phyloP scores from a whole-genome alignment of 2,888 invertebrate species.

The Oscheius sp. region DNA sequence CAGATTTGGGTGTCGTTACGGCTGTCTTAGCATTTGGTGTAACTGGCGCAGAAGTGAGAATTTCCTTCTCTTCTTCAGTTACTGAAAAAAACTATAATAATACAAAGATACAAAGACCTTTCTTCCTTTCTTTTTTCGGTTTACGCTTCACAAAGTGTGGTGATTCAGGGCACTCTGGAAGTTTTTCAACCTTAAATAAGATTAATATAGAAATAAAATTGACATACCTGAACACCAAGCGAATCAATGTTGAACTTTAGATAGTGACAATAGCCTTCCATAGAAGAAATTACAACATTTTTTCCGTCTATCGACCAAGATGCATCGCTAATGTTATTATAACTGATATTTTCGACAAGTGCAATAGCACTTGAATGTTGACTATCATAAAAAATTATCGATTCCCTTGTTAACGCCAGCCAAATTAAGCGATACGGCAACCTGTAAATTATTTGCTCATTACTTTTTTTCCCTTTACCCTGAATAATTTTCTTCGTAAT shows the following conservation, averaged over 20 bases:
- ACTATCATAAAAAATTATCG: constrained; percentile 85
- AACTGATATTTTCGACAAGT: constrained; percentile 84
- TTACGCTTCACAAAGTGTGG: constrained; percentile 21
- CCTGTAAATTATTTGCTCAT: constrained; percentile 55
- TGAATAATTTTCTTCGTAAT: constrained; percentile 12
- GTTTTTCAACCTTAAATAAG: not conserved
- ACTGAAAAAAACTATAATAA: not conserved
- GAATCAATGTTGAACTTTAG: constrained; percentile 77
- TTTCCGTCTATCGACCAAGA: constrained; percentile 85
- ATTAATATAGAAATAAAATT: not conserved
- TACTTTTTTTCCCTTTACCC: constrained; percentile 1
- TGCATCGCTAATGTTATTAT: constrained; percentile 86
- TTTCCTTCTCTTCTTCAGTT: not conserved
- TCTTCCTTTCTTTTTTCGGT: constrained; percentile 13
- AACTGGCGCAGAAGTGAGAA: not conserved
- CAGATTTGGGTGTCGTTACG: constrained; percentile 13
- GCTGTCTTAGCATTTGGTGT: not conserved
- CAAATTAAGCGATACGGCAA: constrained; percentile 85
- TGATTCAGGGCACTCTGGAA: constrained; percentile 14
- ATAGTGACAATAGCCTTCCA: constrained; percentile 88
- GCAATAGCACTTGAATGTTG: constrained; percentile 83
- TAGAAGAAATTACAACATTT: constrained; percentile 82
- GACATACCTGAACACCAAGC: constrained; percentile 38
- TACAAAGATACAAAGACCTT: constrained; percentile 17
- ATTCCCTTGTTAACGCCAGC: constrained; percentile 86